Percentiles rank a stretch among this genome's conserved stretches.
Evolutionary conservation across 2,888 invertebrate genomes (phyloP).

Genomic region (Caenorhabditis uteleia): DNA sequence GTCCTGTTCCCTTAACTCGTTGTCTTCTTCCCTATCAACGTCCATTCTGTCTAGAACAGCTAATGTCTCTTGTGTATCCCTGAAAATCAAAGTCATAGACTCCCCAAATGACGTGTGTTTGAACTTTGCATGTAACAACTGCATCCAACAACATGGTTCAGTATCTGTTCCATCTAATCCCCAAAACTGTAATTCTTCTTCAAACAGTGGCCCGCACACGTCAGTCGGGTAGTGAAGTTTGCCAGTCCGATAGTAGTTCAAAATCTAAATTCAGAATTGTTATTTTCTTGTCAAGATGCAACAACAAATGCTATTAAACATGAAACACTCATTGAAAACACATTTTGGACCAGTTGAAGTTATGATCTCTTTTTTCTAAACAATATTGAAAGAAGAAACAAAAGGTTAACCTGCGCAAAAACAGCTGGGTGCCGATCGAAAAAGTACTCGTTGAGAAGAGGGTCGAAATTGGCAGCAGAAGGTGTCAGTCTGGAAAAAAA

Average conservation of each 20-base stretch:
- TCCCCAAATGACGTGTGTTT: no score
- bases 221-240: constrained; percentile 95
- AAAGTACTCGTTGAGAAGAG: constrained; percentile 98
- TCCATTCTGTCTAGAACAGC: constrained; percentile 95
- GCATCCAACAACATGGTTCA: constrained; percentile 99
- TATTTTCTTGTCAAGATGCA: no score
- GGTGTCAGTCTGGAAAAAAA: constrained; percentile 77
- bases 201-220: constrained; percentile 97
- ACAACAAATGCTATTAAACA: no score
- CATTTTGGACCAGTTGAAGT: no score
- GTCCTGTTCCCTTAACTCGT: constrained; percentile 80
- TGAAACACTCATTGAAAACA: no score
- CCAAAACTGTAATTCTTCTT: constrained; percentile 95
- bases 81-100: constrained; percentile 31
- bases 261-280: constrained; percentile 77
- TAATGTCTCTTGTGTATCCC: constrained; percentile 97
- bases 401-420: constrained; percentile 74
- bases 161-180: constrained; percentile 98
- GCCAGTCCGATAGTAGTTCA: constrained; percentile 84
- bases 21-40: constrained; percentile 77
- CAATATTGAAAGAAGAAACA: background rate
- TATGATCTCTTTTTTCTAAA: background rate
- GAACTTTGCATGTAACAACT: constrained; percentile 55
- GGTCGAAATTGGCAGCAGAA: constrained; percentile 97
- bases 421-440: constrained; percentile 87